Evolutionary conservation across 2,797 vertebrate species (phyloP), one percentile per base, ranked within the genome.

Genomic region (Eleutherodactylus coqui): DNA sequence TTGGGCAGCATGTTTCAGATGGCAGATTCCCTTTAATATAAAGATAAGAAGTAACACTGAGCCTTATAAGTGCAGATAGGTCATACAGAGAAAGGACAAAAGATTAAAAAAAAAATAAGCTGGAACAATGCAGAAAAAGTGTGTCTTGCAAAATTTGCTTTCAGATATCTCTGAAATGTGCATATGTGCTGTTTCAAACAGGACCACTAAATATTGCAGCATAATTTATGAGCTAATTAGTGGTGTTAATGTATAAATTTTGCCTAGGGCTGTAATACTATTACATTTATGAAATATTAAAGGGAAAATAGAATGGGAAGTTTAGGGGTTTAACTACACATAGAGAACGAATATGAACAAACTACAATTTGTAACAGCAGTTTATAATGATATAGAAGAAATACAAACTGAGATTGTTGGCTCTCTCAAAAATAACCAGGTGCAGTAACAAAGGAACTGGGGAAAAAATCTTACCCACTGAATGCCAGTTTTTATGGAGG

Each of bases 31-130:
- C n/a, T n/a, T n/a, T n/a, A n/a, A n/a, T 13, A 14, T 29, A 64
- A 64, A 64, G 29, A 16, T 14, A 64, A 64, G 27, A 29, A 64
- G 32, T 64, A 16, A 64, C 34, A 16, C 27, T 64, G 13, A 34
- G 64, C 10, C 8, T 10, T 43, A n/a, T 43, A 43, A 72, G 45
- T 0, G 3, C 14, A 43, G 38, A n/a, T 72, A 72, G 24, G n/a
- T 43, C 38, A 72, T 21, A 43, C 41, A 5, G 24, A 43, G 24
- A 72, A 45, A 43, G 32, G 9, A 67, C 32, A 72, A n/a, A 45
- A 70, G 67, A 70, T 70, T n/a, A n/a, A n/a, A n/a, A n/a, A n/a
- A 38, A 70, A n/a, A 70, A 70, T 41, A 70, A 41, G 67, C 36
- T 70, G 36, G 7, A 41, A 70, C 21, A 24, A 72, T 14, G 16